phyloP scores from a whole-genome alignment of 2,797 vertebrate species.

The Simalia tracyae region DNA sequence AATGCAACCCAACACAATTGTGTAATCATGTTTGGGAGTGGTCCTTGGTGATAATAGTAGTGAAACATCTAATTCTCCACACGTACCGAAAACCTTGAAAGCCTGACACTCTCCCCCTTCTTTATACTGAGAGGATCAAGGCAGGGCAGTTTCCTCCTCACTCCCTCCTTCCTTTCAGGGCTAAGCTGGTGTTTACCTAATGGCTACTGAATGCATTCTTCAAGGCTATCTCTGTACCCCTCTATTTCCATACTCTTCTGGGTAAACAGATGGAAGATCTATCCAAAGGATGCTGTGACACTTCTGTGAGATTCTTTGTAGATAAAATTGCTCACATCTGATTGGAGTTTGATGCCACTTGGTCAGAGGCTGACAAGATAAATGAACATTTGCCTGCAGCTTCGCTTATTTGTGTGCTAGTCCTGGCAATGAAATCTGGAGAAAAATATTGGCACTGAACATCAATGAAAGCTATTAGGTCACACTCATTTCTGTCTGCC shows the following conservation, averaged over 20 bases:
- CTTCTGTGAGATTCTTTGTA: not conserved
- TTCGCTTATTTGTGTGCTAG: not conserved
- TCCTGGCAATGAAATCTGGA: conserved; percentile 20
- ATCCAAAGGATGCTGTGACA: not conserved
- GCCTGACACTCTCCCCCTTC: not conserved
- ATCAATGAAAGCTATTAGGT: conserved; percentile 34
- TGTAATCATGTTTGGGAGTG: not conserved
- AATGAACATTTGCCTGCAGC: conserved; percentile 25
- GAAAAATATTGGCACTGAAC: conserved; percentile 24
- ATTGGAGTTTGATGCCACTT: not conserved
- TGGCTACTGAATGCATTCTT: not conserved
- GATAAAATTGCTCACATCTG: not conserved
- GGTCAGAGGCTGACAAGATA: not conserved
- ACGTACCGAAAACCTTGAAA: not conserved
- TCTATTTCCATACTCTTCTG: not conserved
- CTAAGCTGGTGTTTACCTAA: not conserved
- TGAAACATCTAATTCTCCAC: not conserved
- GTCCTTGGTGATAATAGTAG: not conserved
- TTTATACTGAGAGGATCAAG: not conserved
- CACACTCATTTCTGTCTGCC: conserved; percentile 28
- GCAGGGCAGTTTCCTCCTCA: not conserved
- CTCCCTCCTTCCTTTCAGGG: not conserved
- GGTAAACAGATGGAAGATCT: not conserved
- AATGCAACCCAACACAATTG: not conserved
- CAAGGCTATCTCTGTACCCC: not conserved